Base-by-base conservation (phyloP, 2,113 vertebrate species). In the Urocynchramus pylzowi region DNA sequence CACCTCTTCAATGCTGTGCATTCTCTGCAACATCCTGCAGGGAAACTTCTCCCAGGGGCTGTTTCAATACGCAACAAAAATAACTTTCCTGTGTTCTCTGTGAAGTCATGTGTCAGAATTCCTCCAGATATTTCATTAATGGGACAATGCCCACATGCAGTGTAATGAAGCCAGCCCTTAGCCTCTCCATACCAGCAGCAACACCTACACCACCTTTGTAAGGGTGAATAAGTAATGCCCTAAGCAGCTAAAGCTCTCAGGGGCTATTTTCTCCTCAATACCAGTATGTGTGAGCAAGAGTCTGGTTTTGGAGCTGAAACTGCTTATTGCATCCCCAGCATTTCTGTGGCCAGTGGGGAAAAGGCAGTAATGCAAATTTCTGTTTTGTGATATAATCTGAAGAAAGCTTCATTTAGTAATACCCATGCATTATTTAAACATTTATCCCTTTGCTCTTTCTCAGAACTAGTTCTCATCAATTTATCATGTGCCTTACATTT, bases 391-490 rank as follows among this genome's bases (percentile, higher is more conserved):
- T 49, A 23, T 67, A 70, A 81, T 79, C 39, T 61, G 22, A 80
- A 64, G 52, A 88, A 90, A 74, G 64, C 24, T 73, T 93, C 63
- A 76, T 89, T 97, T 96, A 76, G 63, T 87, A 74, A 56, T 44
- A 85, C 19, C 35, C 22, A 23, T 92, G 59, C 65, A 53, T 88
- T 95, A 64, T 91, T 97, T 95, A 98, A 97, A 97, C 37, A 97
- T 97, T 97, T 84, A 98, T 96, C 60, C 73, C 60, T 82, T 84
- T 74, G 65, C 83, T 95, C 87, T 92, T 89, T 92, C 93, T 87
- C 84, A 93, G 74, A 97, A 95, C 63, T n/a, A 60, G 44, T 93
- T 90, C 90, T 96, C 85, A 97, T 97, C 71, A 95, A 97, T 98
- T 96, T 97, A 93, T 97, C 85, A 98, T 97, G 85, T 7, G 23